phyloP scores from a whole-genome alignment of 2,888 invertebrate genomes.

The Harpalus rufipes region DNA sequence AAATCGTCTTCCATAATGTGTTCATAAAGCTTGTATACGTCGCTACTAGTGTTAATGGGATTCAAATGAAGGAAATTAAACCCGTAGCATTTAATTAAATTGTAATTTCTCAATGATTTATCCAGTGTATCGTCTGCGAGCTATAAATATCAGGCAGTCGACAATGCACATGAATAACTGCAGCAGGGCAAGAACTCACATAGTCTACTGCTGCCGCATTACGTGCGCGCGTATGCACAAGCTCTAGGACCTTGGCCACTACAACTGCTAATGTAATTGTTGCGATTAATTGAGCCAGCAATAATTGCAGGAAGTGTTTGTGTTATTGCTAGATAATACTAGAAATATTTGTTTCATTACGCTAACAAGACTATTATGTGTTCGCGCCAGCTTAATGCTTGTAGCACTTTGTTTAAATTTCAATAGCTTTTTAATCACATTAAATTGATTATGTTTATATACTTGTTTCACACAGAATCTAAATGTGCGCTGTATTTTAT shows the following conservation, averaged over 20 bases:
- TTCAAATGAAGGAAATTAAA: constrained; percentile 65
- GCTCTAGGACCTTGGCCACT: constrained; percentile 38
- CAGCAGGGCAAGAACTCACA: constrained; percentile 27
- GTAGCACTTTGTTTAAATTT: constrained; percentile 26
- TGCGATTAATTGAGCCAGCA: constrained; percentile 59
- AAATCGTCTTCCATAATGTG: constrained; percentile 8
- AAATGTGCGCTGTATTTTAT: neutral
- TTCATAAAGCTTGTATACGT: constrained; percentile 9
- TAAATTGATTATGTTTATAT: constrained; percentile 1
- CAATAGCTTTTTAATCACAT: constrained; percentile 11
- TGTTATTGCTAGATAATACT: constrained; percentile 42
- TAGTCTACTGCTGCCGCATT: neutral
- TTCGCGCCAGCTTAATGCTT: constrained; percentile 25
- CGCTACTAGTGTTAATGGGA: constrained; percentile 65
- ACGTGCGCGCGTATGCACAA: constrained; percentile 6
- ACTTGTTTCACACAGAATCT: neutral
- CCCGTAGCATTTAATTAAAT: constrained; percentile 64
- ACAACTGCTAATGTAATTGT: constrained; percentile 48
- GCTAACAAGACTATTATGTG: constrained; percentile 41
- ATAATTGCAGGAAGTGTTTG: constrained; percentile 62
- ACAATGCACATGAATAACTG: constrained; percentile 58
- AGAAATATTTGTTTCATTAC: constrained; percentile 58
- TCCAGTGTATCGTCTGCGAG: constrained; percentile 42
- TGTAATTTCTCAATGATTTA: constrained; percentile 67
- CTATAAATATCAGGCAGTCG: constrained; percentile 58